Evolutionary conservation across 1,140 invertebrate species (phyloP).

Genomic region (Macrobrachium nipponense): DNA sequence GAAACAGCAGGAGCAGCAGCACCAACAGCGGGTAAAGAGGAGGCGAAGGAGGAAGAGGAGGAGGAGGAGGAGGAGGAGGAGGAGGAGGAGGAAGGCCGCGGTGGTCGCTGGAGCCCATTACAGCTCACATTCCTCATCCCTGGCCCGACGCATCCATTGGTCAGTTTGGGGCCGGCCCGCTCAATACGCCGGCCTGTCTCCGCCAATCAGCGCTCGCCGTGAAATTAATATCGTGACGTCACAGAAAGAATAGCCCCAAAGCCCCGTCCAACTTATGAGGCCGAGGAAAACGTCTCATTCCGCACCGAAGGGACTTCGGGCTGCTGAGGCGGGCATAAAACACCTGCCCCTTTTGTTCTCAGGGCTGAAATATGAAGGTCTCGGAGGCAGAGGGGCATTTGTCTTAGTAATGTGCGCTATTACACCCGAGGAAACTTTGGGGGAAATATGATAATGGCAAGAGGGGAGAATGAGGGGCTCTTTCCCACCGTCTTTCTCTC

Average conservation of each 20-base stretch:
- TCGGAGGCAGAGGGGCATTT: conserved; percentile 33
- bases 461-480: conserved; percentile 39
- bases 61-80: conserved; percentile 8
- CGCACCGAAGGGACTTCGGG: background rate
- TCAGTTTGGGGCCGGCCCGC: conserved; percentile 47
- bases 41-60: conserved; percentile 12
- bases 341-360: conserved; percentile 53
- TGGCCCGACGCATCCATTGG: conserved; percentile 55
- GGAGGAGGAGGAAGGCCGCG: conserved; percentile 9
- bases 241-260: conserved; percentile 54
- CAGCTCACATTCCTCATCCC: conserved; percentile 57
- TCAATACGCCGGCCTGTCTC: conserved; percentile 41
- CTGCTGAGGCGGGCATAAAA: conserved; percentile 37
- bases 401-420: conserved; percentile 45
- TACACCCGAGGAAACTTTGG: conserved; percentile 51
- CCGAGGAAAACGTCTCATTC: conserved; percentile 49
- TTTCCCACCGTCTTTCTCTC: background rate
- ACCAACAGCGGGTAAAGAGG: conserved; percentile 12
- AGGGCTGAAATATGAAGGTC: conserved; percentile 36
- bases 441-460: conserved; percentile 57
- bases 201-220: conserved; percentile 54
- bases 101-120: conserved; percentile 49
- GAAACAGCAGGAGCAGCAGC: conserved; percentile 11
- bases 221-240: conserved; percentile 59
- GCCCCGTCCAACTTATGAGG: conserved; percentile 51